Evolutionary conservation across 2,113 vertebrate species (phyloP).

Genomic region (Plectropomus leopardus): DNA sequence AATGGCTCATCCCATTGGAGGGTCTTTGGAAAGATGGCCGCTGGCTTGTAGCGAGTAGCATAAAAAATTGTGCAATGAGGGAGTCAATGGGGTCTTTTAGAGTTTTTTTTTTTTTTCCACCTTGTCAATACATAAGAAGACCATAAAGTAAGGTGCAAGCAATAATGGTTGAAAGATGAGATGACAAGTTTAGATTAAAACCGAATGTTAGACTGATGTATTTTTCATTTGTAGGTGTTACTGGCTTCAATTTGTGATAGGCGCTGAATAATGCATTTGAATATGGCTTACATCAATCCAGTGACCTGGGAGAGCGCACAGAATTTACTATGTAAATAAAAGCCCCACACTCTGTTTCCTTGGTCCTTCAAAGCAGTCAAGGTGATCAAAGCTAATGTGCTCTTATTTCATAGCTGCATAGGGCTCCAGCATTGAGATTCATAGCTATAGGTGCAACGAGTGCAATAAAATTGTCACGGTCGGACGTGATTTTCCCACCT

Average conservation of each 20-base stretch:
- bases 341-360: neutral
- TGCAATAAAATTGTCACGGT: slow-evolving; percentile 22
- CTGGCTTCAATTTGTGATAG: neutral
- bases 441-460: slow-evolving; percentile 5
- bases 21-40: neutral
- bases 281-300: neutral
- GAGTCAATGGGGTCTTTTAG: slow-evolving; percentile 1
- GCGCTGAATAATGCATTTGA: slow-evolving; percentile 1
- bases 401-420: slow-evolving; percentile 12
- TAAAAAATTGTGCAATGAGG: neutral
- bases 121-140: neutral
- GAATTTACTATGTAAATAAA: slow-evolving; percentile 41
- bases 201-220: neutral
- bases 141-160: neutral
- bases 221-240: neutral
- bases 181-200: slow-evolving; percentile 6
- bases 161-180: neutral
- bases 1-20: slow-evolving; percentile 1
- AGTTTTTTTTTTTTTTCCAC: neutral
- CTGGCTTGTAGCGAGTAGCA: neutral
- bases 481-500: slow-evolving; percentile 7
- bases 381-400: slow-evolving; percentile 15
- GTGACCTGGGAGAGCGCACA: neutral
- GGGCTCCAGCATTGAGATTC: slow-evolving; percentile 33
- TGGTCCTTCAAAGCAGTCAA: neutral